Conservation (phyloP, 2,888 invertebrate genomes). For the Criorhina ranunculi region DNA sequence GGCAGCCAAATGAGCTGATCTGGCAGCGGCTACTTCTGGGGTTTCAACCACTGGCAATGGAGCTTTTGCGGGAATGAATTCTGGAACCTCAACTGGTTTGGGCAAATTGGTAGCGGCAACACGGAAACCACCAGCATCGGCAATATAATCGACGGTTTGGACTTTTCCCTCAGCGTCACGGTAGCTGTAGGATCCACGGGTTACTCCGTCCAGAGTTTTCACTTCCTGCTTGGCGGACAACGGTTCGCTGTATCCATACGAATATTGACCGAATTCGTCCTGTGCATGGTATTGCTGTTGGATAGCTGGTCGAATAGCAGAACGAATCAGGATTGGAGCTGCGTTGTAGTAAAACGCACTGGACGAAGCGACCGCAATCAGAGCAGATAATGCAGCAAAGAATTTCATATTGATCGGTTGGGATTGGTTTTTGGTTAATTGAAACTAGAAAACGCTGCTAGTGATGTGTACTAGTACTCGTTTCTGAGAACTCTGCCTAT, state of each 20-base stretch:
- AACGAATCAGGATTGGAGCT: constrained; percentile 78
- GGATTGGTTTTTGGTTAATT: constrained; percentile 45
- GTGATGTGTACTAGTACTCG: constrained; percentile 81
- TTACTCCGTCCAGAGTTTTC: constrained; percentile 86
- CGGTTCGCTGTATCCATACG: constrained; percentile 87
- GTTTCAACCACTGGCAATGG: constrained; percentile 79
- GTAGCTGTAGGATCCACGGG: constrained; percentile 87
- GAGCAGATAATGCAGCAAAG: constrained; percentile 78
- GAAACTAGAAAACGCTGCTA: constrained; percentile 79
- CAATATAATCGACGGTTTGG: constrained; percentile 86
- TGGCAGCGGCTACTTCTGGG: constrained; percentile 80
- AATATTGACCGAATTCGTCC: constrained; percentile 87
- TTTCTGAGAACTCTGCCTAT: constrained; percentile 79
- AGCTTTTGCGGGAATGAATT: constrained; percentile 63
- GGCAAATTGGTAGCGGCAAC: constrained; percentile 88
- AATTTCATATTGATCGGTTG: constrained; percentile 80
- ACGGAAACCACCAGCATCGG: constrained; percentile 87
- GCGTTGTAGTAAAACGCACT: constrained; percentile 78
- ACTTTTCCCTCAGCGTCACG: constrained; percentile 86
- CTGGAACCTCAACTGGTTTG: constrained; percentile 79
- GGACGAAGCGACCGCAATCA: constrained; percentile 78
- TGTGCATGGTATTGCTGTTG: constrained; percentile 87
- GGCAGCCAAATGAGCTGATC: constrained; percentile 80
- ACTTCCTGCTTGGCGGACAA: constrained; percentile 87
- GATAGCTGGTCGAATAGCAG: constrained; percentile 82